Evolutionary conservation across 2,888 invertebrate species (phyloP).

Genomic region (Lypha dubia): DNA sequence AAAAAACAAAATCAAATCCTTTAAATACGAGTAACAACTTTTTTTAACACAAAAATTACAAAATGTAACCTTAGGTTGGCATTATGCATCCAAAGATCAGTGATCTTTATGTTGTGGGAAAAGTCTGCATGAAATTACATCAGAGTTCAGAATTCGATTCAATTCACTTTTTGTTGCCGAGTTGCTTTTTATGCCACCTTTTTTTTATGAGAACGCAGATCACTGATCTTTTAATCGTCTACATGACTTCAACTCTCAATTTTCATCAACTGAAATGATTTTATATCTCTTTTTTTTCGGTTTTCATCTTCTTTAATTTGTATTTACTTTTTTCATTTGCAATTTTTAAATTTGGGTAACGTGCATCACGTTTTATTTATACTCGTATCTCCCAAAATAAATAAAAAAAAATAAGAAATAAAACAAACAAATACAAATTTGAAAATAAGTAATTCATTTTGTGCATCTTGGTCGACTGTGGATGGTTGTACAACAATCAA

Average conservation of each 20-base stretch:
- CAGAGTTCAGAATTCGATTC: conserved; percentile 59
- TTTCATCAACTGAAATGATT: conserved; percentile 47
- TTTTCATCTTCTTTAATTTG: conserved; percentile 13
- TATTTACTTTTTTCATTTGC: conserved; percentile 21
- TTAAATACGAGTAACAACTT: neutral
- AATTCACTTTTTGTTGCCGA: conserved; percentile 35
- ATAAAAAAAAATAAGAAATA: conserved; percentile 4
- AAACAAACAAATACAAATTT: conserved; percentile 15
- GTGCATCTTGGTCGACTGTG: neutral
- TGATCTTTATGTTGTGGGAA: conserved; percentile 59
- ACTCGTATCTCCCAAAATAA: conserved; percentile 32
- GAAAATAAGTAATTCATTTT: conserved; percentile 3
- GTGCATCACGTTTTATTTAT: conserved; percentile 68
- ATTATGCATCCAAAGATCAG: conserved; percentile 55
- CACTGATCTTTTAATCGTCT: conserved; percentile 57
- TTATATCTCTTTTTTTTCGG: conserved; percentile 14
- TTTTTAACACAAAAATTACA: conserved; percentile 9
- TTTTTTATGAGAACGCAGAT: conserved; percentile 51
- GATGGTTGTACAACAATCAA: neutral
- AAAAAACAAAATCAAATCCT: conserved; percentile 42
- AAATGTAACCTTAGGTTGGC: conserved; percentile 40
- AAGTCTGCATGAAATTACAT: conserved; percentile 59
- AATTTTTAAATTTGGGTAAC: conserved; percentile 66
- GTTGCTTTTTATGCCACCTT: conserved; percentile 32
- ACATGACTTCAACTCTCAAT: conserved; percentile 63